Percentiles rank a stretch among this genome's conserved stretches.
Evolutionary conservation across 2,888 invertebrate species (phyloP).

Genomic region (Zygothrica quintamaculata): DNA sequence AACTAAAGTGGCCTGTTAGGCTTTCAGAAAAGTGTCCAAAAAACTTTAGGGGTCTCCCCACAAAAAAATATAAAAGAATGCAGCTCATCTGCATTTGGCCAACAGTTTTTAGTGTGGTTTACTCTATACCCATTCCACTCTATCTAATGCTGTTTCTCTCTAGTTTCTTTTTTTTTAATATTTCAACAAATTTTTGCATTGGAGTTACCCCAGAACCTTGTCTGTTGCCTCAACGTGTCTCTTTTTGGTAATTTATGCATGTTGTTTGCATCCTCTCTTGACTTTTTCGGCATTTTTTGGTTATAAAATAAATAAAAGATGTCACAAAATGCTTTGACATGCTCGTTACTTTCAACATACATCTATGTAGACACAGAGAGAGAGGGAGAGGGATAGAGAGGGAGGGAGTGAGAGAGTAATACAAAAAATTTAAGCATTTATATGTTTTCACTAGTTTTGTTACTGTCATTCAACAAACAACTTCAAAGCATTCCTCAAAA

Average conservation of each 20-base stretch:
- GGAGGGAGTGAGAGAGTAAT: background rate
- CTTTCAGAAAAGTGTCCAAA: slow-evolving; percentile 74
- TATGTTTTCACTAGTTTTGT: no score
- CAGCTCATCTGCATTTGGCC: slow-evolving; percentile 58
- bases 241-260: slow-evolving; percentile 75
- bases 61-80: no score
- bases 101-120: slow-evolving; percentile 42
- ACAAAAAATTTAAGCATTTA: background rate
- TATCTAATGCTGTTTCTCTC: background rate
- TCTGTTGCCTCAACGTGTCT: slow-evolving; percentile 46
- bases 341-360: slow-evolving; percentile 59
- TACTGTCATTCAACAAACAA: no score
- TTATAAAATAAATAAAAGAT: slow-evolving; percentile 72
- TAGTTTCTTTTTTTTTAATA: slow-evolving; percentile 56
- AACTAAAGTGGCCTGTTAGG: slow-evolving; percentile 78
- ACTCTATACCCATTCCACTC: slow-evolving; percentile 1
- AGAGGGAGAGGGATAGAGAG: background rate
- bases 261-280: slow-evolving; percentile 71
- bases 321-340: slow-evolving; percentile 72
- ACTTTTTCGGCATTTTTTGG: slow-evolving; percentile 72
- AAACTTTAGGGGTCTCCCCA: slow-evolving; percentile 54
- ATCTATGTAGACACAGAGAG: slow-evolving; percentile 2
- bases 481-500: no score
- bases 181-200: slow-evolving; percentile 74
- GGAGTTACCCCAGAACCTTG: slow-evolving; percentile 29